Percentiles rank a stretch among this genome's conserved stretches.
phyloP scores from a whole-genome alignment of 2,888 invertebrate genomes.

The Drosophila fungiperda region DNA sequence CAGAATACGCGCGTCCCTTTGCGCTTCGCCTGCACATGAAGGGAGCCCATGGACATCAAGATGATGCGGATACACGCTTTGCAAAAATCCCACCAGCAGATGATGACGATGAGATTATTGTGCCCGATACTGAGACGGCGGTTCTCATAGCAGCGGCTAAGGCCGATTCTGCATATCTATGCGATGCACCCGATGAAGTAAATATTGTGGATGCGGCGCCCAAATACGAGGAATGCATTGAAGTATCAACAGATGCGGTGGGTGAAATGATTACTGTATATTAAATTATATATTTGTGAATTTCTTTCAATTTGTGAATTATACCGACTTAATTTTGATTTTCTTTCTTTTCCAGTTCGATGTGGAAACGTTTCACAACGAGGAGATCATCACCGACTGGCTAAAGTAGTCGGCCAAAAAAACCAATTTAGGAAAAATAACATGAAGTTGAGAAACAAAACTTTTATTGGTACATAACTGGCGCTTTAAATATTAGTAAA shows the following conservation, averaged over 20 bases:
- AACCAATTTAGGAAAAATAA: background rate
- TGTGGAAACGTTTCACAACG: constrained; percentile 80
- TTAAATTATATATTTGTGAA: background rate
- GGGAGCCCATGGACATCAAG: constrained; percentile 86
- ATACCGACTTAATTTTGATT: background rate
- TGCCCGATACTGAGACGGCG: constrained; percentile 58
- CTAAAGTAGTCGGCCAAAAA: constrained; percentile 33
- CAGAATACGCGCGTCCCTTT: constrained; percentile 91
- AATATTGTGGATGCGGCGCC: constrained; percentile 46
- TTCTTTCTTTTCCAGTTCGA: constrained; percentile 73
- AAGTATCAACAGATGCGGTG: constrained; percentile 73
- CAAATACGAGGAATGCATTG: constrained; percentile 60
- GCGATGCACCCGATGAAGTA: constrained; percentile 38
- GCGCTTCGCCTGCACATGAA: constrained; percentile 91
- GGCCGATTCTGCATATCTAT: constrained; percentile 57
- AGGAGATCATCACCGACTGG: constrained; percentile 84
- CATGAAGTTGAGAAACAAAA: constrained; percentile 32
- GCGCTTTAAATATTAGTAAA: constrained; percentile 56
- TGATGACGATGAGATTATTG: constrained; percentile 26
- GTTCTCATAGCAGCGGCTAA: constrained; percentile 76
- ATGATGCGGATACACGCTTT: constrained; percentile 28
- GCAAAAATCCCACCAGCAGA: constrained; percentile 11
- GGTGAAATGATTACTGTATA: constrained; percentile 1
- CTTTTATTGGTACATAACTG: constrained; percentile 63
- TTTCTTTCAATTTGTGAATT: background rate